Evolutionary conservation across 2,888 invertebrate genomes (phyloP).

Genomic region (Melanchra persicariae): DNA sequence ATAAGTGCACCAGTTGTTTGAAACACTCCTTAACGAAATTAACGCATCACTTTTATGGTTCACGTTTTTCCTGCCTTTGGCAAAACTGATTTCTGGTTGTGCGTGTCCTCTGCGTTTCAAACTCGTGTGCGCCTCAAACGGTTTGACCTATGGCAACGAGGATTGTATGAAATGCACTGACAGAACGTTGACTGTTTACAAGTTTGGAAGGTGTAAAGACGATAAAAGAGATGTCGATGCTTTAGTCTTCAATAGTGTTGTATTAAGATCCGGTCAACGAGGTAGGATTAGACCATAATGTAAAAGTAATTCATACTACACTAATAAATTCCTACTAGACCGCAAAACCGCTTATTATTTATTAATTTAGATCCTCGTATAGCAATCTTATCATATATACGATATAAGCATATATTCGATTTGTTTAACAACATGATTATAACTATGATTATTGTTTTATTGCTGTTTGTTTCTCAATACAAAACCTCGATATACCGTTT

Average conservation of each 20-base stretch:
- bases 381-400: neutral
- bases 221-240: neutral
- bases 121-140: constrained; percentile 24
- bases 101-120: rapidly evolving
- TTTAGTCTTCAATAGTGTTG: neutral
- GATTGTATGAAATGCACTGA: neutral
- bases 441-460: no score
- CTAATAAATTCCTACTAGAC: neutral
- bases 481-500: neutral
- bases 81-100: neutral
- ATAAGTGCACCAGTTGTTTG: neutral
- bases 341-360: neutral
- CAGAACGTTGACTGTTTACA: neutral
- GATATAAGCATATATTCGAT: no score
- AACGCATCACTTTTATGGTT: constrained; percentile 10
- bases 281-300: neutral
- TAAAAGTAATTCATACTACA: neutral
- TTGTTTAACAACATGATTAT: no score
- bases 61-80: neutral
- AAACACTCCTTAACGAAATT: constrained; percentile 7
- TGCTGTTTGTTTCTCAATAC: neutral
- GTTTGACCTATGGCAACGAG: constrained; percentile 25
- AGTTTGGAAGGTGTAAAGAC: neutral
- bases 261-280: neutral
- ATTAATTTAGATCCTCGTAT: neutral